Evolutionary conservation across 2,888 invertebrate species (phyloP), one percentile per base, ranked within the genome.

Genomic region (Megaustenia siamemsis): DNA sequence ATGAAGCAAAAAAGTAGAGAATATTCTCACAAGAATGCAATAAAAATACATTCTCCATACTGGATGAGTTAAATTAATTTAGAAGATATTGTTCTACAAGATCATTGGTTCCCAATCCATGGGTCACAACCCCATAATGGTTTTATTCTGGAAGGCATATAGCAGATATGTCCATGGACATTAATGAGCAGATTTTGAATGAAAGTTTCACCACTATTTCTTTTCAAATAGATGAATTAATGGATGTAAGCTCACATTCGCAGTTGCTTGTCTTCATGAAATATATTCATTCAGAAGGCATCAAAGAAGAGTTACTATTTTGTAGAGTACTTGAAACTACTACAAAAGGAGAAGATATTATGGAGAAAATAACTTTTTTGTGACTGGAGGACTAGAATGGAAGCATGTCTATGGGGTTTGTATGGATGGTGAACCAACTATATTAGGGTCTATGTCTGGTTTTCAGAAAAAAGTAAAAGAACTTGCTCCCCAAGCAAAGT

Each of bases 391-490:
- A 35, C 68, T 21, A 68, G 38, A 38, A 21, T 21, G 6, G 21
- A 38, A 68, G n/a, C 35, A 68, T 6, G 10, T 32, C 38, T 38
- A 21, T 38, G 38, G 68, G 38, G 38, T 68, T 38, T 68, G 53
- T 53, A 53, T 18, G 21, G 53, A 53, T 53, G 53, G 53, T 4
- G 63, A 6, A 28, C 63, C 63, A 63, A 10, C 63, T 32, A 63
- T 63, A 38, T 21, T 28, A 21, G 68, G 21, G 68, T 38, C 68
- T 38, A 68, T 2, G 21, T 68, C 38, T 4, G 63, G 38, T 38
- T 68, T 68, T 38, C 68, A 68, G 38, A 68, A 18, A 38, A 68
- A 68, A 38, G 68, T 68, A 38, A 68, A 68, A 68, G 63, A 68
- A 38, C 68, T 68, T 68, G 10, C 38, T 38, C 28, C 38, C 38